Conservation (phyloP, 1,140 invertebrate species). For the Drosophila sechellia region DNA sequence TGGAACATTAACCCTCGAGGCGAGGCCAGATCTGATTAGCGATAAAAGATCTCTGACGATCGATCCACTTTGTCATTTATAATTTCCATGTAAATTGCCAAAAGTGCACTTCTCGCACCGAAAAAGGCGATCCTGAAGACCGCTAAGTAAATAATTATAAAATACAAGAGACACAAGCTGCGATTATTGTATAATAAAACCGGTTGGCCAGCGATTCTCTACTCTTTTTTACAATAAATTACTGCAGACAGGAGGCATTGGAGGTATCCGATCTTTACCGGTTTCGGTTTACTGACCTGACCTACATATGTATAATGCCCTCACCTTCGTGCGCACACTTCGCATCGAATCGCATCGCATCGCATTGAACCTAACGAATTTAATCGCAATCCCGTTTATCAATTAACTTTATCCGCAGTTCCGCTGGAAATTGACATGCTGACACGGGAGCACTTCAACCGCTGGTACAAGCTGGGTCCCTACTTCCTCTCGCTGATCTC, state of each 20-base stretch:
- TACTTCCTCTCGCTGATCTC: slow-evolving; percentile 95
- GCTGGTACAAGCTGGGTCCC: slow-evolving; percentile 96
- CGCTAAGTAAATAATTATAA: slow-evolving; percentile 38
- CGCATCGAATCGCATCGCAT: slow-evolving; percentile 13
- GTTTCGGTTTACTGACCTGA: slow-evolving; percentile 68
- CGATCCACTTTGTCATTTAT: slow-evolving; percentile 57
- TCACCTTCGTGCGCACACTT: slow-evolving; percentile 35
- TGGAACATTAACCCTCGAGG: slow-evolving; percentile 5
- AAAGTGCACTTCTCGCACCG: slow-evolving; percentile 12
- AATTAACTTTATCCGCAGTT: slow-evolving; percentile 87
- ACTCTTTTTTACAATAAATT: slow-evolving; percentile 33
- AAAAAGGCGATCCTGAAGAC: slow-evolving; percentile 22
- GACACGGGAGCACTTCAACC: slow-evolving; percentile 95
- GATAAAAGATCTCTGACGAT: slow-evolving; percentile 26
- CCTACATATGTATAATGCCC: slow-evolving; percentile 49
- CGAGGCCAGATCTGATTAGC: slow-evolving; percentile 23
- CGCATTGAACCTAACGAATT: slow-evolving; percentile 6
- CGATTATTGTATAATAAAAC: slow-evolving; percentile 50
- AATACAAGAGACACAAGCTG: slow-evolving; percentile 31
- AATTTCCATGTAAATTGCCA: slow-evolving; percentile 39
- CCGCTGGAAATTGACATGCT: slow-evolving; percentile 94
- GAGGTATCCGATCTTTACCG: slow-evolving; percentile 51
- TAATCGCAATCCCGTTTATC: slow-evolving; percentile 9
- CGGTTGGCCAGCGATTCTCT: slow-evolving; percentile 37
- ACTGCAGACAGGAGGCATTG: slow-evolving; percentile 33